Conservation (phyloP, 2,888 invertebrate species). For the Argyra leucocephala region DNA sequence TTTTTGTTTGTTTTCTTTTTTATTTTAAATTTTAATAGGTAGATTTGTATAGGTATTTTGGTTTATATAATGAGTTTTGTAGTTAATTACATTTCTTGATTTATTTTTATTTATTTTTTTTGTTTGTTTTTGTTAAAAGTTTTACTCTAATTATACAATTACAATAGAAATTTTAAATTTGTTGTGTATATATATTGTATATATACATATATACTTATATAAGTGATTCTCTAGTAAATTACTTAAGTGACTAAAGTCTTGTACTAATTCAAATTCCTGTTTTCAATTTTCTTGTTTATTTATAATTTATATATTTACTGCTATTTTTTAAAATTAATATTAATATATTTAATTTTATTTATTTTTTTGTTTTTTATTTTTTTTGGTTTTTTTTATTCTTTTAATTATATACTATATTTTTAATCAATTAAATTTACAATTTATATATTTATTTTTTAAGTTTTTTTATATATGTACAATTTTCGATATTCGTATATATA, state of each 20-base stretch:
- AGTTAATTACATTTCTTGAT: too few relatives aligned
- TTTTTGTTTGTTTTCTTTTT: too few relatives aligned
- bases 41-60: too few relatives aligned
- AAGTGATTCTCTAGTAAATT: neutral
- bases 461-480: constrained; percentile 20
- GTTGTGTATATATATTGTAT: constrained; percentile 7
- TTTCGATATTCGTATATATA: too few relatives aligned
- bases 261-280: constrained; percentile 11
- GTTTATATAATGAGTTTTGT: too few relatives aligned
- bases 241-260: constrained; percentile 10
- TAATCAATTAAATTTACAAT: constrained; percentile 18
- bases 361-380: too few relatives aligned
- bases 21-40: too few relatives aligned
- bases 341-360: too few relatives aligned
- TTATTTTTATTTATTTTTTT: neutral
- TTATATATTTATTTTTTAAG: constrained; percentile 14
- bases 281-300: constrained; percentile 4
- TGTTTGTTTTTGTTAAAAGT: neutral
- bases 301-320: too few relatives aligned
- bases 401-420: neutral
- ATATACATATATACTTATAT: neutral
- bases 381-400: neutral
- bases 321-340: neutral
- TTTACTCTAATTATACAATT: too few relatives aligned
- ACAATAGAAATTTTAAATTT: neutral